A percentile compares a stretch with the other conserved stretches of the same genome.
Evolutionary conservation across 1,140 invertebrate species (phyloP).

Genomic region (Anoplolepis gracilipes): DNA sequence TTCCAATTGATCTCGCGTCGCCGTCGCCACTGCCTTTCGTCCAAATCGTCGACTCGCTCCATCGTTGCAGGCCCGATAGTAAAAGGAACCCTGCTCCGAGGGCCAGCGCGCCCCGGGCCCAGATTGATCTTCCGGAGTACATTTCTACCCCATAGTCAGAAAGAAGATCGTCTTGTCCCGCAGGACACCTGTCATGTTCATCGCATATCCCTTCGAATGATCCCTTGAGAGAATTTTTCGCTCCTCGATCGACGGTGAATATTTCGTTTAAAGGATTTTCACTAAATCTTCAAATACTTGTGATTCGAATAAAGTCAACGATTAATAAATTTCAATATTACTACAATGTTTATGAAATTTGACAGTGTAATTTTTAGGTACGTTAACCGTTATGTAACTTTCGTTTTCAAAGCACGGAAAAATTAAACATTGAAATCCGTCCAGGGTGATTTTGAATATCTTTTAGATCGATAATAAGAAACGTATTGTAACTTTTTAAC

Average conservation of each 20-base stretch:
- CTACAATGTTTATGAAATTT: background rate
- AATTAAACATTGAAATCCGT: slow-evolving; percentile 20
- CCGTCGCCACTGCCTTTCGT: background rate
- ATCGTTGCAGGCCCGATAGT: slow-evolving; percentile 63
- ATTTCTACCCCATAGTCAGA: slow-evolving; percentile 83
- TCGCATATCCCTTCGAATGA: slow-evolving; percentile 8
- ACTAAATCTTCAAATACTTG: background rate
- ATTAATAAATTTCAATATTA: background rate
- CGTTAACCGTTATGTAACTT: background rate
- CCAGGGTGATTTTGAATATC: slow-evolving; percentile 37
- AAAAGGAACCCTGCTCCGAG: slow-evolving; percentile 73
- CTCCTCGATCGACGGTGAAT: background rate
- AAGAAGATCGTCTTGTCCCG: slow-evolving; percentile 44
- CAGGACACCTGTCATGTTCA: slow-evolving; percentile 38
- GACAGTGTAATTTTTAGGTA: slow-evolving; percentile 11
- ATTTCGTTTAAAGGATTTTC: background rate
- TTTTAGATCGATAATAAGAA: slow-evolving; percentile 1
- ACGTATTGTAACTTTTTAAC: slow-evolving; percentile 37
- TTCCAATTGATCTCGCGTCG: background rate
- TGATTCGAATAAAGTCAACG: background rate
- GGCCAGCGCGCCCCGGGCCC: slow-evolving; percentile 77
- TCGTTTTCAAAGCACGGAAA: background rate
- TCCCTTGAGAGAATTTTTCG: background rate
- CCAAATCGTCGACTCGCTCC: slow-evolving; percentile 17
- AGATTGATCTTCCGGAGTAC: slow-evolving; percentile 78